A percentile compares a stretch with the other conserved stretches of the same genome.
phyloP scores from a whole-genome alignment of 2,888 invertebrate genomes.

The Sinopyrophorus schimmeli region DNA sequence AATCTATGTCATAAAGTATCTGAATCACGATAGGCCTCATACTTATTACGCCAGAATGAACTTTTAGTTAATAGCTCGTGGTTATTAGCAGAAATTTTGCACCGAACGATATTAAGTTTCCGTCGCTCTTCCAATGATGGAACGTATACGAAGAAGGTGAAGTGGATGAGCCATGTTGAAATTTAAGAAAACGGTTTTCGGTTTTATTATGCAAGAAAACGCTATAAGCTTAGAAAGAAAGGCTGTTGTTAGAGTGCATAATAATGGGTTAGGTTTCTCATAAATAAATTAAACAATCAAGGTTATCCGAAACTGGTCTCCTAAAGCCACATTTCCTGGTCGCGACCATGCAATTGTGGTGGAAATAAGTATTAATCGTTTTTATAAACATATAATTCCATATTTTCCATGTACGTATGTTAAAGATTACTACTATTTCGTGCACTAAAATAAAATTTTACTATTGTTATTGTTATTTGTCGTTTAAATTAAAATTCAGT shows the following conservation, averaged over 20 bases:
- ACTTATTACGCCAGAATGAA: slow-evolving; percentile 27
- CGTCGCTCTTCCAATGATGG: neutral
- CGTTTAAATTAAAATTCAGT: slow-evolving; percentile 18
- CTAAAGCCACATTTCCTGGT: slow-evolving; percentile 44
- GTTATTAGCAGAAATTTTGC: neutral
- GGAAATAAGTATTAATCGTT: slow-evolving; percentile 33
- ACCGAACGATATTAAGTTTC: slow-evolving; percentile 14
- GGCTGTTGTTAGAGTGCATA: slow-evolving; percentile 49
- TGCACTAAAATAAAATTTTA: slow-evolving; percentile 9
- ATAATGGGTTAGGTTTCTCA: slow-evolving; percentile 52
- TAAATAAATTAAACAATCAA: slow-evolving; percentile 52
- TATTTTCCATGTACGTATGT: neutral
- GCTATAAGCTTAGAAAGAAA: slow-evolving; percentile 40
- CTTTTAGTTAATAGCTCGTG: slow-evolving; percentile 6
- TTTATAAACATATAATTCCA: neutral
- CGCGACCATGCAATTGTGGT: slow-evolving; percentile 37
- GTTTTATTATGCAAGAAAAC: slow-evolving; percentile 33
- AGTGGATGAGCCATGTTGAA: slow-evolving; percentile 6
- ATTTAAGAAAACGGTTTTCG: slow-evolving; percentile 16
- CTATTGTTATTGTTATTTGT: slow-evolving; percentile 1
- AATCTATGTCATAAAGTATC: slow-evolving; percentile 39
- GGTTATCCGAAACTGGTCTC: slow-evolving; percentile 52
- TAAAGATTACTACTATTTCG: neutral
- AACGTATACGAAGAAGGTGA: slow-evolving; percentile 9
- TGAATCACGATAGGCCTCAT: slow-evolving; percentile 38